A percentile compares a stretch with the other conserved stretches of the same genome.
phyloP scores from a whole-genome alignment of 2,113 vertebrate genomes.

The Coturnix japonica region DNA sequence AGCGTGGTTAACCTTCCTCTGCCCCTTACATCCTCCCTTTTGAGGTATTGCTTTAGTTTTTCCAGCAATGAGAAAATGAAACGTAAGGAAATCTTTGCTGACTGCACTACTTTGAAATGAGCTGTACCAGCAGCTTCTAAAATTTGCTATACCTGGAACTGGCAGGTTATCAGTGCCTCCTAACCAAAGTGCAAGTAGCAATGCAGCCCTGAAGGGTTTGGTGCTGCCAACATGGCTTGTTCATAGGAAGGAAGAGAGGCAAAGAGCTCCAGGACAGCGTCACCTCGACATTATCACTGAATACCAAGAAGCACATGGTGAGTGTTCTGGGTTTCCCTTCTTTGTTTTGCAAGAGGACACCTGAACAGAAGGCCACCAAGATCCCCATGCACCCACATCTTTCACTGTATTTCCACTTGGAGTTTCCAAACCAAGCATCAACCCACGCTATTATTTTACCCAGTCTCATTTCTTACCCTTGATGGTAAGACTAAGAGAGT shows the following conservation, averaged over 20 bases:
- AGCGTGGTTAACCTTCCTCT: neutral
- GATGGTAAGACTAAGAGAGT: neutral
- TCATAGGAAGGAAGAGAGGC: neutral
- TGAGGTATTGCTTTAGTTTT: constrained; percentile 9
- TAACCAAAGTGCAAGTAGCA: neutral
- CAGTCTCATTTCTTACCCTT: neutral
- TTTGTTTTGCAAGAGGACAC: neutral
- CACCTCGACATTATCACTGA: neutral
- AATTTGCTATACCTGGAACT: neutral
- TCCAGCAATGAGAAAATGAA: neutral
- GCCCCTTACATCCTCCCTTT: neutral
- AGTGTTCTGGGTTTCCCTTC: too few relatives aligned
- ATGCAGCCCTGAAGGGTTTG: neutral
- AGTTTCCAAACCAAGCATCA: neutral
- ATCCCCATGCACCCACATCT: neutral
- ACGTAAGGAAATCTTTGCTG: neutral
- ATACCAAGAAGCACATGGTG: neutral
- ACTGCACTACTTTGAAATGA: neutral
- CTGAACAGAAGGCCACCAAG: neutral
- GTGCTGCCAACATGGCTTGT: neutral
- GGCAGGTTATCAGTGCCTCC: neutral
- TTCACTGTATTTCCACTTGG: neutral
- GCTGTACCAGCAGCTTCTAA: neutral
- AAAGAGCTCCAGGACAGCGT: neutral
- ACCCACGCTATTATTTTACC: neutral